phyloP scores from a whole-genome alignment of 2,888 invertebrate species.

The Julus scandinavius region DNA sequence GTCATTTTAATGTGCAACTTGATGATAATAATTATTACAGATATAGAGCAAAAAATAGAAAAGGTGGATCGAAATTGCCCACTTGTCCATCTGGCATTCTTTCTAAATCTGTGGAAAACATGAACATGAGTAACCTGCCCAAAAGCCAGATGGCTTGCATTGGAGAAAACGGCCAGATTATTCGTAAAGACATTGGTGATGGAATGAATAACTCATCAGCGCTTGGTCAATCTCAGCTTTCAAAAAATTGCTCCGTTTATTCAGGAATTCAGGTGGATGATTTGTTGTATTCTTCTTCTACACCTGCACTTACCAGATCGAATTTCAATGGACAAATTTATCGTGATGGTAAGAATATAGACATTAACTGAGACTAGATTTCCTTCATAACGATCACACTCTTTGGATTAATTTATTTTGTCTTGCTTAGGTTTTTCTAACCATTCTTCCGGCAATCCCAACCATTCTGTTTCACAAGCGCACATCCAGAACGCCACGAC shows the following conservation, averaged over 20 bases:
- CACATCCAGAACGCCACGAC: slow-evolving; percentile 39
- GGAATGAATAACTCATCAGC: not conserved
- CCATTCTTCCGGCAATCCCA: slow-evolving; percentile 17
- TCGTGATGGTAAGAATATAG: slow-evolving; percentile 63
- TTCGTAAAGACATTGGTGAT: slow-evolving; percentile 29
- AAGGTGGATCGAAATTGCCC: slow-evolving; percentile 47
- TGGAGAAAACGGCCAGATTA: slow-evolving; percentile 21
- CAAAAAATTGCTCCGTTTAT: slow-evolving; percentile 56
- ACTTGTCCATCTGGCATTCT: not conserved
- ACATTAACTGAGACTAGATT: not conserved
- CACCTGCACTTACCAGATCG: slow-evolving; percentile 62
- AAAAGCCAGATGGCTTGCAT: slow-evolving; percentile 22
- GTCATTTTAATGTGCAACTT: too few species aligned
- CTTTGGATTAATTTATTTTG: not conserved
- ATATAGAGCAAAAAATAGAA: slow-evolving; percentile 57
- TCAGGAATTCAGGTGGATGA: slow-evolving; percentile 66
- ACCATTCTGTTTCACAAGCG: slow-evolving; percentile 14
- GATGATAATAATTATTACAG: slow-evolving; percentile 8
- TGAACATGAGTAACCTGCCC: not conserved
- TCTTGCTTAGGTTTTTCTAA: slow-evolving; percentile 32
- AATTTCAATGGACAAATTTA: slow-evolving; percentile 63
- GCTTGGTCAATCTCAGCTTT: slow-evolving; percentile 4
- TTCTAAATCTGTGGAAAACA: slow-evolving; percentile 40
- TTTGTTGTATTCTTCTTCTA: slow-evolving; percentile 63
- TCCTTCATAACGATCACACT: not conserved